Evolutionary conservation across 2,113 vertebrate genomes (phyloP).

Genomic region (Nycticorax nycticorax): DNA sequence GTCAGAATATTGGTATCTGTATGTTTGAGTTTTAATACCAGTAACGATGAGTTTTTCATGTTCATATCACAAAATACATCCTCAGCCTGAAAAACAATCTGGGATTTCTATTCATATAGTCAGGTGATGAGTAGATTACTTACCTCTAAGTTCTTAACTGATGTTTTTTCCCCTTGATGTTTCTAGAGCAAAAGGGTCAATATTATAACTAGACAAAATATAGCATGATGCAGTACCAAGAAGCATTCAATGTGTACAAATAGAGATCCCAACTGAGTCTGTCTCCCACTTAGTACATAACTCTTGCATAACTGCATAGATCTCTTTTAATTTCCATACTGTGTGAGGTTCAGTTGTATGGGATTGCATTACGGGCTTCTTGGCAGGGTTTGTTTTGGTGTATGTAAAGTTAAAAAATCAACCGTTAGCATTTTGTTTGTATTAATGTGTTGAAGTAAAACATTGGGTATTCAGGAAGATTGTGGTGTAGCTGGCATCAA

Average conservation of each 20-base stretch:
- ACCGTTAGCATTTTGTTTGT: not conserved
- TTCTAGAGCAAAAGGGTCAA: not conserved
- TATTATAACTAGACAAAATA: not conserved
- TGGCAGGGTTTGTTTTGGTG: not conserved
- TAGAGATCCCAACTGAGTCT: accelerated
- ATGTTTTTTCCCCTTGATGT: not conserved
- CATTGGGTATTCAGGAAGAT: not conserved
- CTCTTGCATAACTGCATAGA: not conserved
- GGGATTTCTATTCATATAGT: not conserved
- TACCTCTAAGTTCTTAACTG: not conserved
- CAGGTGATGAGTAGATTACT: not conserved
- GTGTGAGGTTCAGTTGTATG: not conserved
- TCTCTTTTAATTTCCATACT: not conserved
- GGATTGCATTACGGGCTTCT: accelerated
- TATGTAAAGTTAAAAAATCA: not conserved
- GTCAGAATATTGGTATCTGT: not conserved
- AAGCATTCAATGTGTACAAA: not conserved
- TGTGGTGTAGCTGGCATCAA: not conserved
- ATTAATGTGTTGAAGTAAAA: not conserved
- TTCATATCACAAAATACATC: not conserved
- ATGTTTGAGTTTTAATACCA: not conserved
- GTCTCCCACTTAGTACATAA: not conserved
- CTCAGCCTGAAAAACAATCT: not conserved
- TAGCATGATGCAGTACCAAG: not conserved
- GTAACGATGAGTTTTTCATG: not conserved